phyloP scores from a whole-genome alignment of 2,113 vertebrate genomes.

The Romanogobio albipinnatus region DNA sequence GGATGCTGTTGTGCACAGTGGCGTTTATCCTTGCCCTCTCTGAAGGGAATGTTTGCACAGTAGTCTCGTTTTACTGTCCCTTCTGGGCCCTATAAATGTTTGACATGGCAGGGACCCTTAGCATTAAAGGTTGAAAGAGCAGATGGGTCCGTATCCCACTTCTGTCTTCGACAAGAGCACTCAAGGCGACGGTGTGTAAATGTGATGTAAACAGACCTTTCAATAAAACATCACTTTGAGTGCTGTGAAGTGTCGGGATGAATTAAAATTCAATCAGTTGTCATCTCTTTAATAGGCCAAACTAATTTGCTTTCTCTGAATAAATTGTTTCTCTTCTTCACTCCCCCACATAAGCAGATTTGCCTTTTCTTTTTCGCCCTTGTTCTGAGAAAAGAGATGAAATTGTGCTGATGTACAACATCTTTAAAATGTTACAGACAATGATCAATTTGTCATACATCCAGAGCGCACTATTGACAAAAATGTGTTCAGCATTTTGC shows the following conservation, averaged over 20 bases:
- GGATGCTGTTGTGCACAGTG: not conserved
- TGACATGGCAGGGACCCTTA: slow-evolving; percentile 34
- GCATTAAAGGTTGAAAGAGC: slow-evolving; percentile 15
- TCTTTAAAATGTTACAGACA: slow-evolving; percentile 10
- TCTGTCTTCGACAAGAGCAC: not conserved
- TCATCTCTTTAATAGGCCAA: not conserved
- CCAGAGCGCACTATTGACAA: not conserved
- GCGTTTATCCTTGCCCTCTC: slow-evolving; percentile 34
- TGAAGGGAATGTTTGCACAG: not conserved
- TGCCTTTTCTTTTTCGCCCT: not conserved
- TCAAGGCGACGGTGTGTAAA: not conserved
- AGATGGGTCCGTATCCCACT: not conserved
- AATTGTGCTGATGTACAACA: not conserved
- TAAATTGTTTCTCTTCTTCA: not conserved
- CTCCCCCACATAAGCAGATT: slow-evolving; percentile 7
- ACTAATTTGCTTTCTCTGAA: not conserved
- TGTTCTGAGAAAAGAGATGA: slow-evolving; percentile 4
- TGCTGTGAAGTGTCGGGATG: not conserved
- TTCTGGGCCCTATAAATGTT: slow-evolving; percentile 18
- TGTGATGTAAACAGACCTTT: not conserved
- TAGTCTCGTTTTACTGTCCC: slow-evolving; percentile 40
- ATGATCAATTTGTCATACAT: not conserved
- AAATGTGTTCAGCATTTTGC: not conserved
- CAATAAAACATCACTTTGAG: not conserved
- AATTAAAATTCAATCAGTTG: slow-evolving; percentile 1